Base-by-base conservation (phyloP, 2,888 invertebrate genomes). In the Campaea margaritaria region DNA sequence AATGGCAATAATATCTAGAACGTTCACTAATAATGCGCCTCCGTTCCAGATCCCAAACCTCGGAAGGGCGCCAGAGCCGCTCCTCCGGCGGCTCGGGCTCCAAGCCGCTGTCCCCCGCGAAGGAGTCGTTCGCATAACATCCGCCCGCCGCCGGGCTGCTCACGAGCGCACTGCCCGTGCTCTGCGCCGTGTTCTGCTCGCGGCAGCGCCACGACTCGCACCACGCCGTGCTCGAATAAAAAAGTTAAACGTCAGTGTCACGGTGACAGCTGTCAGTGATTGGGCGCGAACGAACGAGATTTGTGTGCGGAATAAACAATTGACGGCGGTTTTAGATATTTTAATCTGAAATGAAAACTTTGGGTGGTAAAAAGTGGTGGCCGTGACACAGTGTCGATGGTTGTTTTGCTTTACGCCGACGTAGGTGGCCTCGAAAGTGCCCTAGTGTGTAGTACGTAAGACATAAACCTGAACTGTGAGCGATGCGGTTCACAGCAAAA, bases 91-190 rank as follows among this genome's bases (percentile, higher is more conserved):
- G 85, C 15, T 89, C 90, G 8, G 69, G 73, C 27, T 82, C 85
- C 55, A 89, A 91, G 82, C 87, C 82, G 46, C 65, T 80, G 56
- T 87, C 85, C 42, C 91, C 91, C 8, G 81, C 79, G 1, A 87
- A 87, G 73, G 92, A 92, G 59, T 85, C 91, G 74, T 85, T 78
- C 81, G 92, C 92, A 84, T 91, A 91, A 89, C 91, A 76, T 68
- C 76, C 87, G 79, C 77, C 51, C 50, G 82, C 83, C 79, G 86
- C 83, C 59, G 85, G 89, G 58, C 72, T 86, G 15, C 84, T 89
- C 55, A 74, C 84, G 64, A 74, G 81, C 74, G 90, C 90, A 13
- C 73, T 91, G 69, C 90, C 91, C 61, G 79, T 81, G 38, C 81
- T 91, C 55, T 91, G 91, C 81, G 87, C 89, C 62, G 88, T 79